These are phyloP conservation scores for Amblyornis subalaris DNA, from an alignment of 2,113 vertebrate genomes.

Conservation along the genomic window DNA sequence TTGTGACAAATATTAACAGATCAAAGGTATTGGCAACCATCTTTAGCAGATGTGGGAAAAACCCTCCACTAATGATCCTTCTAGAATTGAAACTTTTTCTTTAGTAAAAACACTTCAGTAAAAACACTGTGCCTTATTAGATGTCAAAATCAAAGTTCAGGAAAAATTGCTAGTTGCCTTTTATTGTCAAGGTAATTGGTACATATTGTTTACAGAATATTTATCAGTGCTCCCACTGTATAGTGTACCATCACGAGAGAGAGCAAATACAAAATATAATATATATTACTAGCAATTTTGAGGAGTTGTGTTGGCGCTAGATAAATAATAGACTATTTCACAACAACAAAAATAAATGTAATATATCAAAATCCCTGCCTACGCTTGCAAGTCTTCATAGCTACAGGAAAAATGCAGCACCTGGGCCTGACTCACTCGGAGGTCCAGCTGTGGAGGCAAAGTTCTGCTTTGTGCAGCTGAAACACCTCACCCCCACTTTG, in stretches of 20 bases:
- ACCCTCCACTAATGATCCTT: background rate
- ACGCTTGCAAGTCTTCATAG: background rate
- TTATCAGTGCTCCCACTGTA: background rate
- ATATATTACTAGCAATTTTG: background rate
- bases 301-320: background rate
- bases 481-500: background rate
- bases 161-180: background rate
- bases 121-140: background rate
- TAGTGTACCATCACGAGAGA: background rate
- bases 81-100: background rate
- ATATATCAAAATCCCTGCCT: background rate
- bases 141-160: background rate
- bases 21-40: background rate
- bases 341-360: background rate
- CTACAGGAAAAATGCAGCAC: background rate
- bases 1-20: background rate
- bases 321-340: background rate
- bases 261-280: background rate
- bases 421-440: background rate
- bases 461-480: background rate
- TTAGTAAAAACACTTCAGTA: background rate
- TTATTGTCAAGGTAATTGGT: background rate
- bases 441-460: background rate
- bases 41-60: background rate
- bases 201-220: background rate